phyloP scores from a whole-genome alignment of 2,888 invertebrate species.

The Tetramorium bicarinatum region DNA sequence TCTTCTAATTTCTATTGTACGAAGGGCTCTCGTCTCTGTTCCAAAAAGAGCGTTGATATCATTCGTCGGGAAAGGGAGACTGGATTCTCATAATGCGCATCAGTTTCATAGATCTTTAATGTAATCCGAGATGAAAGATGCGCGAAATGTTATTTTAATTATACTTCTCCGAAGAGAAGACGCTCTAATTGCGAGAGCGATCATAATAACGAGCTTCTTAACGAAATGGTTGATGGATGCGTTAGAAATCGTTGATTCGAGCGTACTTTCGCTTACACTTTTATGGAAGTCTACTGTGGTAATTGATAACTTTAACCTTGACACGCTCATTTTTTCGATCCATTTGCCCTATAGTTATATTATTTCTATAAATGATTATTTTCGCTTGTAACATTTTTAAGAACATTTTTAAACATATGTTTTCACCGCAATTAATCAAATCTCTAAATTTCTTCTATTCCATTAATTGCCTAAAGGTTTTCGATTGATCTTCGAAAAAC shows the following conservation, averaged over 20 bases:
- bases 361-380: slow-evolving; percentile 19
- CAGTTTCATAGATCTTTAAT: slow-evolving; percentile 48
- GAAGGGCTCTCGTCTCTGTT: slow-evolving; percentile 8
- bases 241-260: slow-evolving; percentile 28
- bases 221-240: slow-evolving; percentile 20
- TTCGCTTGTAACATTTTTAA: slow-evolving; percentile 2
- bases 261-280: slow-evolving; percentile 22
- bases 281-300: slow-evolving; percentile 3
- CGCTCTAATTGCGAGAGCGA: slow-evolving; percentile 46
- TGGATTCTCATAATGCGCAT: slow-evolving; percentile 65
- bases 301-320: slow-evolving; percentile 29
- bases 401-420: background rate
- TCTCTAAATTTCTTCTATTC: slow-evolving; percentile 1
- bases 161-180: slow-evolving; percentile 54
- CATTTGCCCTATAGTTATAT: background rate
- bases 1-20: slow-evolving; percentile 48
- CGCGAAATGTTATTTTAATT: slow-evolving; percentile 59
- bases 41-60: slow-evolving; percentile 59
- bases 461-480: background rate
- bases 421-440: slow-evolving; percentile 36
- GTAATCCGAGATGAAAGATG: slow-evolving; percentile 8
- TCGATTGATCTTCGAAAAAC: background rate
- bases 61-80: slow-evolving; percentile 66
- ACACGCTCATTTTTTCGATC: background rate
- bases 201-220: slow-evolving; percentile 24